These are phyloP conservation scores for Chironomus tentans DNA, from an alignment of 2,888 invertebrate genomes.

Conservation along the genomic window DNA sequence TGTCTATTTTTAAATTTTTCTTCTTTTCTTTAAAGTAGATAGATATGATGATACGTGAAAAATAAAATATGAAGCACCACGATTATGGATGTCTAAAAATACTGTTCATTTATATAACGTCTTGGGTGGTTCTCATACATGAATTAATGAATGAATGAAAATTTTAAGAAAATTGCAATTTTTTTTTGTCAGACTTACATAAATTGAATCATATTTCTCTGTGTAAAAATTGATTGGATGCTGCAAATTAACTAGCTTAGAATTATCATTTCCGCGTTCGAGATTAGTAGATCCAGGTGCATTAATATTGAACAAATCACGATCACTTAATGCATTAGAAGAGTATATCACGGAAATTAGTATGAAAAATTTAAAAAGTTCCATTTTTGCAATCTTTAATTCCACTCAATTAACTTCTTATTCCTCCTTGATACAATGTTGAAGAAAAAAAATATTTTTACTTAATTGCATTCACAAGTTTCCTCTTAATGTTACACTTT, in stretches of 20 bases:
- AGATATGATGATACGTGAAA: not conserved
- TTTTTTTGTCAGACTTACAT: slow-evolving; percentile 55
- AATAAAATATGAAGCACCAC: not conserved
- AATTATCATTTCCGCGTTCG: slow-evolving; percentile 38
- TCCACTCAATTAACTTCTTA: too few relatives aligned
- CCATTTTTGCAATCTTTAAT: not conserved
- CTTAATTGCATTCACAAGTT: not conserved
- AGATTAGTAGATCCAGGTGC: slow-evolving; percentile 30
- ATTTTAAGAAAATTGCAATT: not conserved
- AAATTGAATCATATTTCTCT: slow-evolving; percentile 62
- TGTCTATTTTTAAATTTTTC: not conserved
- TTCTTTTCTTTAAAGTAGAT: not conserved
- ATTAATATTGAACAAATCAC: slow-evolving; percentile 10
- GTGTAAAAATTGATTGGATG: slow-evolving; percentile 70
- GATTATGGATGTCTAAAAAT: not conserved
- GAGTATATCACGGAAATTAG: not conserved
- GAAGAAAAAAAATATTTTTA: too few relatives aligned
- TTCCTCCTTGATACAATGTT: too few relatives aligned
- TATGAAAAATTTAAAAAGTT: not conserved
- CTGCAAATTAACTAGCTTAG: slow-evolving; percentile 35
- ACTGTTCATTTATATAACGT: not conserved
- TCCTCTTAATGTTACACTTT: not conserved
- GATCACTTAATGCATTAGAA: not conserved
- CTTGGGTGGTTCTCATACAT: not conserved
- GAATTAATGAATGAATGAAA: not conserved